Conservation (phyloP, 2,888 invertebrate genomes). For the Perithous albicinctus region DNA sequence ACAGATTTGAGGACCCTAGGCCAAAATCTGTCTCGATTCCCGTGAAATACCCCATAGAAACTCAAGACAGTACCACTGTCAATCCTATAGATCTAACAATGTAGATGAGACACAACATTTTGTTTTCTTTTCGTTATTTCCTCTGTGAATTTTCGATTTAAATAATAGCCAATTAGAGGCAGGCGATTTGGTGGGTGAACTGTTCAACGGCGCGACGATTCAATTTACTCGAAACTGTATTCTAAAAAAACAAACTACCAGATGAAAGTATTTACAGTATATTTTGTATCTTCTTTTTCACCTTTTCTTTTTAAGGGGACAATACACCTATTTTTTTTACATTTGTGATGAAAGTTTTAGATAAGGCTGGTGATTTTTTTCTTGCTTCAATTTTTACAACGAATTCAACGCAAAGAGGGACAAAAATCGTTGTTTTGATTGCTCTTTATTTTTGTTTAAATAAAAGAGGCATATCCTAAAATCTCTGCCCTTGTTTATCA, state of each 20-base stretch:
- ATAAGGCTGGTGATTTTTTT: no score
- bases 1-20: no score
- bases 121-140: slow-evolving; percentile 28
- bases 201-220: neutral
- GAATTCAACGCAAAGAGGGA: no score
- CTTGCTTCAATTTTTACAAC: no score
- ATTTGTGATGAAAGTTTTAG: no score
- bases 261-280: slow-evolving; percentile 11
- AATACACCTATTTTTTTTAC: no score
- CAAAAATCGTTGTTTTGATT: no score
- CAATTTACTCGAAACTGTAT: neutral
- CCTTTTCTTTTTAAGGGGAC: neutral
- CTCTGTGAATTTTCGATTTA: neutral
- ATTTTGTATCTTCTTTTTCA: neutral
- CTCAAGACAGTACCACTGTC: neutral
- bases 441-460: no score
- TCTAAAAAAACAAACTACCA: neutral
- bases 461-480: no score
- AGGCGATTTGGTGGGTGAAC: neutral
- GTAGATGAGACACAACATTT: slow-evolving; percentile 14
- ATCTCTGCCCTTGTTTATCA: no score
- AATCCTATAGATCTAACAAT: slow-evolving; percentile 14
- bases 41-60: no score
- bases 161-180: neutral
- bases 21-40: no score